Conservation (phyloP, 1,140 invertebrate species). For the Brachionus asplanchnoidis region DNA sequence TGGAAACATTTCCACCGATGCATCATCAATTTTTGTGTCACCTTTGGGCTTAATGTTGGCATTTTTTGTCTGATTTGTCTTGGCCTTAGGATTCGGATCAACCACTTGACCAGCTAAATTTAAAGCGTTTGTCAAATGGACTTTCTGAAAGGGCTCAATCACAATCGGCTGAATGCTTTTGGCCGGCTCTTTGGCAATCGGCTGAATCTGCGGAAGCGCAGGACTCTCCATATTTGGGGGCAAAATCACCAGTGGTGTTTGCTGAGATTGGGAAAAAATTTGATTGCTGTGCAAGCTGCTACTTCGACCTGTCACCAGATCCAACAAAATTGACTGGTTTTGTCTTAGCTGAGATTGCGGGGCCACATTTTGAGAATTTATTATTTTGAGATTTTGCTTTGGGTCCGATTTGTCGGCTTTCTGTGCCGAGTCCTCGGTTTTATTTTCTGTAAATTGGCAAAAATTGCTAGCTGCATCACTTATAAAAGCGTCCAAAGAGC, state of each 20-base stretch:
- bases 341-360: background rate
- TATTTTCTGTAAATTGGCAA: background rate
- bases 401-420: background rate
- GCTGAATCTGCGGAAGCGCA: background rate
- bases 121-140: slow-evolving; percentile 13
- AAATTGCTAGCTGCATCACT: background rate
- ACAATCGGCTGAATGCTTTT: slow-evolving; percentile 24
- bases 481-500: background rate
- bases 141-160: background rate
- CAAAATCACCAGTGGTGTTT: background rate
- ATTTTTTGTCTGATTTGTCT: background rate
- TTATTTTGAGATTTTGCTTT: background rate
- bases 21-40: background rate
- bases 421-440: background rate
- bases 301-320: background rate
- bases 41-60: background rate
- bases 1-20: background rate
- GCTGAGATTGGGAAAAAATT: background rate
- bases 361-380: background rate
- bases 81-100: background rate
- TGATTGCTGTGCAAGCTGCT: background rate
- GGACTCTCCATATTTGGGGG: background rate
- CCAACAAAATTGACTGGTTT: background rate
- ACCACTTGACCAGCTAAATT: background rate
- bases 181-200: background rate